Percentiles rank a stretch among this genome's conserved stretches.
phyloP scores from a whole-genome alignment of 2,888 invertebrate genomes.

The Idaea biselata region DNA sequence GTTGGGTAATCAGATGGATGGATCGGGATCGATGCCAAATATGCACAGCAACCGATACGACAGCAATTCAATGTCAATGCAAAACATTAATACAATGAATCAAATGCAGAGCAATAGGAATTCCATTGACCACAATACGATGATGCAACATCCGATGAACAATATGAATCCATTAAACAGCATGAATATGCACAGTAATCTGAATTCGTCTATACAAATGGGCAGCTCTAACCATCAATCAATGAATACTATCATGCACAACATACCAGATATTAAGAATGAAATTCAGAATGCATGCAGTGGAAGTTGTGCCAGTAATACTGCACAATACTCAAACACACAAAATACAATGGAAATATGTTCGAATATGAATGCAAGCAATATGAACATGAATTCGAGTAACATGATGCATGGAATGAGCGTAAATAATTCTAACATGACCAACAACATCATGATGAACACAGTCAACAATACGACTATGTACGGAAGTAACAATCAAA shows the following conservation, averaged over 20 bases:
- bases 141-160: constrained; percentile 73
- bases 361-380: constrained; percentile 59
- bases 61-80: constrained; percentile 61
- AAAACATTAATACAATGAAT: constrained; percentile 65
- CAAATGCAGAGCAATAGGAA: constrained; percentile 69
- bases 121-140: constrained; percentile 65
- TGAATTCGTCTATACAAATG: constrained; percentile 66
- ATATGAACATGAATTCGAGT: constrained; percentile 57
- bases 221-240: constrained; percentile 62
- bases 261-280: constrained; percentile 74
- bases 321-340: constrained; percentile 58
- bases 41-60: constrained; percentile 70
- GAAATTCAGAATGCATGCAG: constrained; percentile 72
- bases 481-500: constrained; percentile 57
- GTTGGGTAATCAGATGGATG: constrained; percentile 65
- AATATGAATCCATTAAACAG: constrained; percentile 60
- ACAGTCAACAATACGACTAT: constrained; percentile 57
- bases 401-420: constrained; percentile 70
- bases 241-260: constrained; percentile 69
- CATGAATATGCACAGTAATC: constrained; percentile 67
- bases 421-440: constrained; percentile 58
- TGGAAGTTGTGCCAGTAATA: constrained; percentile 67
- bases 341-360: constrained; percentile 69
- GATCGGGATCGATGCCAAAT: constrained; percentile 52
- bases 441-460: constrained; percentile 69